These are phyloP conservation scores for Coregonus suidteri DNA, from an alignment of 2,797 vertebrate species.

Conservation along the genomic window DNA sequence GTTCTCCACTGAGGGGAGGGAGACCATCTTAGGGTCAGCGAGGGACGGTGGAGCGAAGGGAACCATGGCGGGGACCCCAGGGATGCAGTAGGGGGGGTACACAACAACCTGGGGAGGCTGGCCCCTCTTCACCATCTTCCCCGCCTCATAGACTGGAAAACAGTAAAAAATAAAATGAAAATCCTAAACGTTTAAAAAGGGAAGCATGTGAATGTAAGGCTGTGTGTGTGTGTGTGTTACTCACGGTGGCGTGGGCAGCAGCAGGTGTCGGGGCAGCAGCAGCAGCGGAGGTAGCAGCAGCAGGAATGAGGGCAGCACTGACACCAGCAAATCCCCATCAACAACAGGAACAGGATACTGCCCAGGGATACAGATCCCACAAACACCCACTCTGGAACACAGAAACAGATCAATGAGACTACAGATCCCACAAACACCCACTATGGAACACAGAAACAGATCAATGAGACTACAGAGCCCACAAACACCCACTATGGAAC, in stretches of 20 bases:
- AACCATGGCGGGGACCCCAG: constrained; percentile 82
- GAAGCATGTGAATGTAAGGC: neutral
- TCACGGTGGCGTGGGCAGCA: constrained; percentile 95
- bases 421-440: constrained; percentile 8
- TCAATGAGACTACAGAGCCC: neutral
- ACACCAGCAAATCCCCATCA: constrained; percentile 97
- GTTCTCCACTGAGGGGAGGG: constrained; percentile 75
- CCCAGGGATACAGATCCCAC: constrained; percentile 88
- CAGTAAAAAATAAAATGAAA: neutral
- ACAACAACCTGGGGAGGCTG: constrained; percentile 81
- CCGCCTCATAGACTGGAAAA: constrained; percentile 91
- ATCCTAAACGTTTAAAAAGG: neutral
- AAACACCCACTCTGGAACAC: neutral
- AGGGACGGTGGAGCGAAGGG: constrained; percentile 81
- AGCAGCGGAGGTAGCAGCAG: constrained; percentile 94
- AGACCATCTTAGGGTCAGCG: constrained; percentile 81
- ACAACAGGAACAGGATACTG: constrained; percentile 82
- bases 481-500: neutral
- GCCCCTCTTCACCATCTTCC: constrained; percentile 87
- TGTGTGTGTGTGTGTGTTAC: constrained; percentile 54
- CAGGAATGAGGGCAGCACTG: constrained; percentile 98
- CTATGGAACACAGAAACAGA: constrained; percentile 2
- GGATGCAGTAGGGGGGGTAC: constrained; percentile 90
- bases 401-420: neutral
- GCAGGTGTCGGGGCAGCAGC: constrained; percentile 95